Evolutionary conservation across 2,113 vertebrate genomes (phyloP), one percentile per base, ranked within the genome.

Genomic region (Bambusicola thoracicus): DNA sequence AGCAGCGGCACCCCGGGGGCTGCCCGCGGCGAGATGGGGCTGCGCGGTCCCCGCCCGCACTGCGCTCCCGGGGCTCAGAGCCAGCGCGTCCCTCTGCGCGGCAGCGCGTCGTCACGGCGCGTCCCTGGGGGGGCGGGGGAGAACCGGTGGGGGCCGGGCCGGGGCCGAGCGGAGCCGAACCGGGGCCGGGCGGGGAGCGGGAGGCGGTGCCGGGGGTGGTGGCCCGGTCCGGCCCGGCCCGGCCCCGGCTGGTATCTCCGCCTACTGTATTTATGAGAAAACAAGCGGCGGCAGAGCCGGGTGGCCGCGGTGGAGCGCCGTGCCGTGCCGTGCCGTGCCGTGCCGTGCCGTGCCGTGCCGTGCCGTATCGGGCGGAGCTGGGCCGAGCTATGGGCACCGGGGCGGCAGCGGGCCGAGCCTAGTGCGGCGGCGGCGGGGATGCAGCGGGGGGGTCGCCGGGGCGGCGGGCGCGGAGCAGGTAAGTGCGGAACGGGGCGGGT

Each of bases 241-340:
- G 51, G 84, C 80, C 85, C 70, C 76, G 34, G 53, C 48, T 55
- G n/a, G 59, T 85, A 85, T 89, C 92, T 94, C 92, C 92, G 92
- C 92, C 92, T 78, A 89, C 81, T 36, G 70, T 85, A 92, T 92
- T 92, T 81, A 94, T 89, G 89, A 61, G 65, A 92, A 94, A 94
- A 89, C 89, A 85, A 94, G 81, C 76, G 85, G 59, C 85, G 2
- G 49, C 49, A 27, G 65, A 85, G 85, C 80, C 34, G 65, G 80
- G 85, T 79, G 65, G 74, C 46, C 38, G 76, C 12, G 41, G 74
- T 34, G 8, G 41, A 40, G 46, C 44, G 25, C 19, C 29, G 88
- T 36, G 62, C 55, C 6, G 41, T 2, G 61, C 48, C 40, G 22
- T 5, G 30, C 82, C 18, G 48, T 13, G 32, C 36, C 36, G 36